phyloP scores from a whole-genome alignment of 2,888 invertebrate species.

The Lacanobia wlatinum region DNA sequence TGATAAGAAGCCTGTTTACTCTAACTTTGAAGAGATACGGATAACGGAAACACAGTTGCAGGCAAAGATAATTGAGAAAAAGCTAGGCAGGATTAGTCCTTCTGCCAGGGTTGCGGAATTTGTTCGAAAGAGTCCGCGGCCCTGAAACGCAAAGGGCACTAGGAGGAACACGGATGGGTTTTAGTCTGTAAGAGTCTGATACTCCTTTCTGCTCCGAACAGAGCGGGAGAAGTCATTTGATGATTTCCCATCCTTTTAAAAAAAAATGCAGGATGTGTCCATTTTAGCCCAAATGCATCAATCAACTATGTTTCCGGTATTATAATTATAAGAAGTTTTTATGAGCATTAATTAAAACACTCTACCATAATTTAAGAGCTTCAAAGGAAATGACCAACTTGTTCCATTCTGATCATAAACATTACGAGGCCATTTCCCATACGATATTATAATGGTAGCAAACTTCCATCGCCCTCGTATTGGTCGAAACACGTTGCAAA shows the following conservation, averaged over 20 bases:
- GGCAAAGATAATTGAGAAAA: background rate
- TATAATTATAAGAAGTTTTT: background rate
- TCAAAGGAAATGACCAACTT: constrained; percentile 1
- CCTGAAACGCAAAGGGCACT: too few relatives aligned
- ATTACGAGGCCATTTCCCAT: constrained; percentile 27
- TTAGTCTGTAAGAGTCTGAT: too few relatives aligned
- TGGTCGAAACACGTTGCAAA: constrained; percentile 58
- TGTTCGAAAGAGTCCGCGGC: too few relatives aligned
- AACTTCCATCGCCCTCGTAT: constrained; percentile 44
- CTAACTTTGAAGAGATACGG: too few relatives aligned
- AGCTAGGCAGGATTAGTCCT: background rate
- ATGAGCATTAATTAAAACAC: background rate
- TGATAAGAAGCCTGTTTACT: too few relatives aligned
- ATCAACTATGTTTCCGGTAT: background rate
- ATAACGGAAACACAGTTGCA: background rate
- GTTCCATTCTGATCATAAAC: constrained; percentile 19
- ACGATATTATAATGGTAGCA: constrained; percentile 51
- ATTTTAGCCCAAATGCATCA: too few relatives aligned
- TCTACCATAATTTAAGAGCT: background rate
- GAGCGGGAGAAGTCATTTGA: too few relatives aligned
- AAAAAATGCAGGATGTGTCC: too few relatives aligned
- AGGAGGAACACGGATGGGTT: too few relatives aligned
- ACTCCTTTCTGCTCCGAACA: too few relatives aligned
- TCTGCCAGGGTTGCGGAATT: too few relatives aligned
- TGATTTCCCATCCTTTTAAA: too few relatives aligned